Base-by-base conservation (phyloP, 2,888 invertebrate species). In the Athrips mouffetella region DNA sequence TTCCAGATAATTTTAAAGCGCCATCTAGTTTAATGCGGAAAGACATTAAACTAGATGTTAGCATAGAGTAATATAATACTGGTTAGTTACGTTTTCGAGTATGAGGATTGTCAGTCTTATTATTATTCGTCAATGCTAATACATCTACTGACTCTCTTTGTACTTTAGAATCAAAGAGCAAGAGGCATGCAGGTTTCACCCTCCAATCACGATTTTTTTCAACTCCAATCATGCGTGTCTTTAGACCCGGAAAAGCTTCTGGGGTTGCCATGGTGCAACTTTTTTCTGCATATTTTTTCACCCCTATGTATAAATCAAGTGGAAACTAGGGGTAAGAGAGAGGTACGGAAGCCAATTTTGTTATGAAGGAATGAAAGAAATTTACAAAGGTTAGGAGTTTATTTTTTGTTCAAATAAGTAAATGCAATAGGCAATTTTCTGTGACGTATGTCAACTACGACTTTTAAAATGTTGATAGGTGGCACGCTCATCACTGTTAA, bases 171-270 rank as follows among this genome's bases (percentile, higher is more conserved):
- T 37, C 20, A 37, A 21, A 37, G 21, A 7, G 37, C 37, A 41
- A 25, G 15, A 15, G 13, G 25, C 41, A 25, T 15, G 15, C 41
- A 27, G n/a, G 45, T 40, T 48, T 46, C 37, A 42, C 27, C 53
- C 50, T 42, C 53, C 47, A 11, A 37, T 37, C 25, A 11, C 27
- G 29, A 40, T 54, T 54, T 53, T 51, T 54, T 47, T 39, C 18
- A 42, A 45, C 48, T 16, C 47, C 50, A 47, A 53, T 55, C 52
- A 55, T 53, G 55, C 52, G 52, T 55, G 55, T 21, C 20, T 8
- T 16, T 25, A 47, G 48, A 46, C 49, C 39, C 23, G 40, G 45
- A 51, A 45, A 40, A 42, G 31, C 48, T 44, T 42, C 48, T 31
- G 48, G 31, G 40, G 41, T 41, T n/a, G 7, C 23, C 23, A 13